Base-by-base conservation (phyloP, 2,113 vertebrate genomes). In the Melanocharis versteri region DNA sequence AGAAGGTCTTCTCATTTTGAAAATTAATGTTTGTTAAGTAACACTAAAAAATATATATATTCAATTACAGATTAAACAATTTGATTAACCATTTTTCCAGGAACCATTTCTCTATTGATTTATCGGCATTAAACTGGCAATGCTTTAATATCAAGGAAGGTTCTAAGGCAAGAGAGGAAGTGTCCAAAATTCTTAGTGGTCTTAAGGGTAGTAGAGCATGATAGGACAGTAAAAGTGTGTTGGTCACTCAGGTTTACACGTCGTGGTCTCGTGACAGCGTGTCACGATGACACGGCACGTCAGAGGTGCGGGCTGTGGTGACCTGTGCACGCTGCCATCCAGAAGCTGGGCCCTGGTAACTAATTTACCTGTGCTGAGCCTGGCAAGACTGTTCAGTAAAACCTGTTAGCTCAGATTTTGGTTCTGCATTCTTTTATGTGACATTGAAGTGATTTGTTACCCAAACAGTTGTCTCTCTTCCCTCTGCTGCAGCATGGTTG, bases 271-370 rank as follows among this genome's bases (percentile, higher is more conserved):
- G 0, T 28, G 39, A 18, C 33, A 23, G 15, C 8, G 40, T 65
- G 68, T 76, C 4, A 5, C 30, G 56, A 21, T 45, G 26, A 15
- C 1, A 0, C 12, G 13, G 45, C 3, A n/a, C n/a, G 1, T 48
- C 22, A 39, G 13, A 37, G 51, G 7, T 9, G 13, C 1, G 15
- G 39, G 23, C 48, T 47, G 1, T 2, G 6, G n/a, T 77, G 53
- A 14, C 64, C 39, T 8, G 3, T 42, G 13, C 42, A 45, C 0
- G 0, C 42, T 45, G 33, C 48, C 2, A 1, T 73, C 56, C 70
- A 39, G 48, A 31, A 64, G 27, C 28, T 42, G 48, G 50, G 28
- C 28, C 18, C 2, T 21, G 27, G n/a, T 20, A 30, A 37, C 26
- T 11, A 2, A 48, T 15, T 48, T 1, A 60, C 21, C 15, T 39